Evolutionary conservation across 2,797 vertebrate species (phyloP), one percentile per base, ranked within the genome.

Genomic region (Anisognathus igniventris): DNA sequence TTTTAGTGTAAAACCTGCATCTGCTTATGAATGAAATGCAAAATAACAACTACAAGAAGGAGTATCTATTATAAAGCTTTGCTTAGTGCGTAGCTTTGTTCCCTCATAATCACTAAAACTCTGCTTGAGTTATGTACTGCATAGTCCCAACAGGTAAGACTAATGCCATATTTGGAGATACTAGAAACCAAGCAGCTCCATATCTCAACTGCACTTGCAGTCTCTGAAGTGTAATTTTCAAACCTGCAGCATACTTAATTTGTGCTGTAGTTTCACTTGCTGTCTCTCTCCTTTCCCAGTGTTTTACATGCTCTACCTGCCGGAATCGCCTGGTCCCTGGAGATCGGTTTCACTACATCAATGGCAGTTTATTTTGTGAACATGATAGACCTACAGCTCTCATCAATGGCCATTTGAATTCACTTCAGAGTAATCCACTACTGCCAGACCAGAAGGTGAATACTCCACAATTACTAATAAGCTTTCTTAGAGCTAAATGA

Each of bases 331-430:
- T 99, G 92, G 99, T 99, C 98, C 99, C 99, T 0, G 99, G 99
- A 94, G 99, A 99, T 97, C 98, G 99, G 97, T 99, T 99, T 98
- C 99, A 99, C 99, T 99, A 99, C 98, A 99, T 99, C 98, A 99
- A 99, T 97, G 99, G 99, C 99, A 99, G 98, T 98, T 99, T 99
- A 98, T 99, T 99, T 98, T 99, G 99, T 96, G 99, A 99, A 99
- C 99, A 99, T 98, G 99, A 99, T 99, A 98, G 99, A 99, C 99
- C 99, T 98, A 99, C 99, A 98, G 99, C 99, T 95, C 99, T 99
- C 98, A 99, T 99, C 98, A 99, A 99, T 96, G 99, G 99, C 97
- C 99, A 99, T 98, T 99, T 99, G 99, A 99, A 99, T 98, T 99
- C 99, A 98, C 99, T 99, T 98, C 99, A 99, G 98, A 99, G 99